Evolutionary conservation across 2,888 invertebrate species (phyloP).

Genomic region (Cryptosula pallasiana): DNA sequence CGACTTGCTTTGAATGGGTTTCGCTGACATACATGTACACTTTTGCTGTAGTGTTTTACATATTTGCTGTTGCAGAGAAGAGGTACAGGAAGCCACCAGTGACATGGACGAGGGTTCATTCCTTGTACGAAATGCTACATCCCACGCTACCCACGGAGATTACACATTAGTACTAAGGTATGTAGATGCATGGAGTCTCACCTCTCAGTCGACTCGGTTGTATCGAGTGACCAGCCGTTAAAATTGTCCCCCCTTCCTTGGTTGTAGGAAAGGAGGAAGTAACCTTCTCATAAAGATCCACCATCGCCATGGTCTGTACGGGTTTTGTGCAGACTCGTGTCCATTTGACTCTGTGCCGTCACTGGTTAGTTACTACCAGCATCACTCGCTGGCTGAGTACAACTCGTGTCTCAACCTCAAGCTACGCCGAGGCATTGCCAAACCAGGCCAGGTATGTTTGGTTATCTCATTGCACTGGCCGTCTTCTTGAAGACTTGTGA

Average conservation of each 20-base stretch:
- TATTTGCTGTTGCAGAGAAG: too few species aligned
- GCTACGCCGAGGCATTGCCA: conserved; percentile 53
- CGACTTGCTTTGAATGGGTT: too few species aligned
- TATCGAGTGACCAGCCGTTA: not conserved
- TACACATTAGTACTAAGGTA: conserved; percentile 80
- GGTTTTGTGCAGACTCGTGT: conserved; percentile 62
- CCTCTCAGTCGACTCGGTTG: too few species aligned
- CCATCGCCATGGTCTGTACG: conserved; percentile 82
- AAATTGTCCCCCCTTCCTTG: not conserved
- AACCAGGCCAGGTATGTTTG: not conserved
- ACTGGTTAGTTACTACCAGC: conserved; percentile 79
- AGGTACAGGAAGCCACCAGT: conserved; percentile 83
- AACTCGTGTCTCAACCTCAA: conserved; percentile 88
- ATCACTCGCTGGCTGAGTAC: conserved; percentile 81
- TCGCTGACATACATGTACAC: too few species aligned
- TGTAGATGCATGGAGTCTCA: too few species aligned
- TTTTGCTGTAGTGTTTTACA: too few species aligned
- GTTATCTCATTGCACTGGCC: too few species aligned
- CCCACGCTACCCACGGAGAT: conserved; percentile 73
- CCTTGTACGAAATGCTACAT: conserved; percentile 92
- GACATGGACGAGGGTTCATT: conserved; percentile 93
- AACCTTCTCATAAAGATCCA: conserved; percentile 95
- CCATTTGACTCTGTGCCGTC: conserved; percentile 62
- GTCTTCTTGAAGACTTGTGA: too few species aligned
- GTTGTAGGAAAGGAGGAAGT: conserved; percentile 72